Percentiles rank a stretch among this genome's conserved stretches.
Conservation (phyloP, 2,113 vertebrate genomes). For the Sander lucioperca region DNA sequence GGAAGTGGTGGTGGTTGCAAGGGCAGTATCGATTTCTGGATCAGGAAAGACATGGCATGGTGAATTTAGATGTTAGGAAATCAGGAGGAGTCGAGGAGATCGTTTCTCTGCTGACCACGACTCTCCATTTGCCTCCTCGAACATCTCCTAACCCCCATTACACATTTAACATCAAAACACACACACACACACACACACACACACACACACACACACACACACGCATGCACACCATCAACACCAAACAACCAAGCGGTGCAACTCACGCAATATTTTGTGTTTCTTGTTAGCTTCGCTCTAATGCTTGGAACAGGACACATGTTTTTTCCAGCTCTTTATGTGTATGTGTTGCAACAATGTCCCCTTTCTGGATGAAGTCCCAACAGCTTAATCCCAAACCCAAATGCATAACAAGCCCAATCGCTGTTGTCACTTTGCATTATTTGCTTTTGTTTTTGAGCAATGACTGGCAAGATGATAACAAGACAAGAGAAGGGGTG, state of each 20-base stretch:
- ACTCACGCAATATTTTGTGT: not conserved
- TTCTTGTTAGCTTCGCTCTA: conserved; percentile 13
- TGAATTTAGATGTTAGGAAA: conserved; percentile 58
- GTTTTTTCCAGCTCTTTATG: conserved; percentile 5
- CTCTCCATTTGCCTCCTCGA: conserved; percentile 20
- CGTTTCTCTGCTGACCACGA: conserved; percentile 54
- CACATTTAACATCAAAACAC: conserved; percentile 9
- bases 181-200: conserved; percentile 5
- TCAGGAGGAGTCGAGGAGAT: conserved; percentile 62
- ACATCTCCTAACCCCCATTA: not conserved
- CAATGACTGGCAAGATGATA: conserved; percentile 22
- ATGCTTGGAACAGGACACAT: conserved; percentile 12
- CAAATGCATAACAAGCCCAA: conserved; percentile 35
- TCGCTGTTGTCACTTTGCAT: conserved; percentile 41
- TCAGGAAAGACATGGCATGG: conserved; percentile 56
- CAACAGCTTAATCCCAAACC: conserved; percentile 49
- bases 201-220: not conserved
- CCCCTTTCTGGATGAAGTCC: conserved; percentile 40
- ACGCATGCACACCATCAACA: not conserved
- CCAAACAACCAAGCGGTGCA: not conserved
- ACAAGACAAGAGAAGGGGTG: conserved; percentile 23
- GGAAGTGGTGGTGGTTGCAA: conserved; percentile 2
- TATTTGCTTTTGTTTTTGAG: conserved; percentile 33
- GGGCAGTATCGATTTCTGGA: conserved; percentile 71
- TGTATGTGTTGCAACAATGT: conserved; percentile 4